Evolutionary conservation across 2,888 invertebrate genomes (phyloP).

Genomic region (Selenia dentaria): DNA sequence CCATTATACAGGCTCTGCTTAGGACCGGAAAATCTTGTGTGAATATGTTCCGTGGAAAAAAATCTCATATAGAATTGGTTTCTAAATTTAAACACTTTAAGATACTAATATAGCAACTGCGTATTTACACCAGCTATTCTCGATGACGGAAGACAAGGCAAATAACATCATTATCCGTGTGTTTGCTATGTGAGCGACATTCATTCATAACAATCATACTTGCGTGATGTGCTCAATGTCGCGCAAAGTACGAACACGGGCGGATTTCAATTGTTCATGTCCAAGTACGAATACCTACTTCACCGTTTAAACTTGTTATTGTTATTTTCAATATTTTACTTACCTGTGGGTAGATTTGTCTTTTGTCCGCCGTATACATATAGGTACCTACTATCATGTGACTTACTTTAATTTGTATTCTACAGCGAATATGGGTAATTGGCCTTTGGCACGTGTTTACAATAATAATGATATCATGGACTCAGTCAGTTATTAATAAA

Average conservation of each 20-base stretch:
- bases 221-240: conserved; percentile 74
- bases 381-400: no score
- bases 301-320: conserved; percentile 16
- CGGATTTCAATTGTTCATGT: conserved; percentile 34
- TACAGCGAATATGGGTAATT: no score
- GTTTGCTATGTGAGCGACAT: conserved; percentile 55
- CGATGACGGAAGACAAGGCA: conserved; percentile 73
- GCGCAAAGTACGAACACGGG: conserved; percentile 51
- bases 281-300: conserved; percentile 11
- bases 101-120: conserved; percentile 14
- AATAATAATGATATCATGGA: no score
- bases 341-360: neutral
- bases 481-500: no score
- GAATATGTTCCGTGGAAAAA: no score
- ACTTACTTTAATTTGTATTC: no score
- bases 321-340: conserved; percentile 9
- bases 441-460: no score
- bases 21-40: no score
- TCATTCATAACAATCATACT: conserved; percentile 72
- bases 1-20: no score
- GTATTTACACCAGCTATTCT: conserved; percentile 42
- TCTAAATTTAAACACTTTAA: neutral
- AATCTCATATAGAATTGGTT: no score
- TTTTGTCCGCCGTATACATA: neutral
- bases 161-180: conserved; percentile 75